Conservation (phyloP, 2,888 invertebrate genomes). For the Crioceris asparagi region DNA sequence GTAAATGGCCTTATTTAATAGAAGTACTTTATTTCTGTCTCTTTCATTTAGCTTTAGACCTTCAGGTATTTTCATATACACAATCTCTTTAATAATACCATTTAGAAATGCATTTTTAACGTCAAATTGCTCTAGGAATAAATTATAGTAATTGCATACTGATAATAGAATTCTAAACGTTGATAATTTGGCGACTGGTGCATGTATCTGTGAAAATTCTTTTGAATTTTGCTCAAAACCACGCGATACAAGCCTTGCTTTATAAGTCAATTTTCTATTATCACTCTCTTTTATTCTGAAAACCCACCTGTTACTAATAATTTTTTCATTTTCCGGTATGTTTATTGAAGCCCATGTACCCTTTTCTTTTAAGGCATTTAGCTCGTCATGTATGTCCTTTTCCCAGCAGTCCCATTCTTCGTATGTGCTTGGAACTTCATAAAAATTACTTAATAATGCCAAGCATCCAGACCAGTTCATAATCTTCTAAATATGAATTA, state of each 20-base stretch:
- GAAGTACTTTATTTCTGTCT: slow-evolving; percentile 8
- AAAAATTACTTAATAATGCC: slow-evolving; percentile 12
- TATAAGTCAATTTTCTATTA: too few relatives aligned
- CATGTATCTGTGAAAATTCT: slow-evolving; percentile 7
- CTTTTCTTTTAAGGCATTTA: slow-evolving; percentile 10
- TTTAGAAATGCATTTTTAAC: slow-evolving; percentile 11
- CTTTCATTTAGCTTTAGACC: slow-evolving; percentile 5
- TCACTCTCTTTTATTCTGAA: slow-evolving; percentile 11
- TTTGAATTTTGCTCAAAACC: background rate
- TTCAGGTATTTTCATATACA: slow-evolving; percentile 11
- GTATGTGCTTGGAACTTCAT: slow-evolving; percentile 8
- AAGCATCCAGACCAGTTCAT: too few relatives aligned
- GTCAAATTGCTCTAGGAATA: slow-evolving; percentile 11
- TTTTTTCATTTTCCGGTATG: slow-evolving; percentile 7
- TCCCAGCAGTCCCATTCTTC: slow-evolving; percentile 10
- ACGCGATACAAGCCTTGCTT: too few relatives aligned
- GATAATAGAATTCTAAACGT: slow-evolving; percentile 9
- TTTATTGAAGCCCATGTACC: slow-evolving; percentile 11
- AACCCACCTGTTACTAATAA: too few relatives aligned
- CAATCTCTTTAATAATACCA: slow-evolving; percentile 6
- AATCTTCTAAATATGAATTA: too few relatives aligned
- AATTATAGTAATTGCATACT: slow-evolving; percentile 7
- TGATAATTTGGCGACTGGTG: slow-evolving; percentile 9
- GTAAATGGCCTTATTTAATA: slow-evolving; percentile 9
- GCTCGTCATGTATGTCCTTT: slow-evolving; percentile 10